phyloP scores from a whole-genome alignment of 2,888 invertebrate species.

The Tipula confusa region DNA sequence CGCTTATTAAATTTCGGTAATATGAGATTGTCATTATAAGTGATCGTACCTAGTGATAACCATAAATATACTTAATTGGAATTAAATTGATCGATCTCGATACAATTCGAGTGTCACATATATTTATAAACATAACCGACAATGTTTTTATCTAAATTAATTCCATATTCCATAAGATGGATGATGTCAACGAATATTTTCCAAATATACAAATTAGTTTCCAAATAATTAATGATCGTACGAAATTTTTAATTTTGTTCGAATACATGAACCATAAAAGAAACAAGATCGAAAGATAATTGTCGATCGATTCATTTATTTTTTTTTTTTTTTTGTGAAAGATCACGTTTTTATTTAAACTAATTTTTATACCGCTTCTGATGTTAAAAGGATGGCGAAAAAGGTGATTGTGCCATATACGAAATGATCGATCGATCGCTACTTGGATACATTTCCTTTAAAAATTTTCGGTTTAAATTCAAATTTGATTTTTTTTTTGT shows the following conservation, averaged over 20 bases:
- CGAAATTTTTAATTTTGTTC: neutral
- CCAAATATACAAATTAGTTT: neutral
- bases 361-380: neutral
- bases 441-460: no score
- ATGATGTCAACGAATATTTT: neutral
- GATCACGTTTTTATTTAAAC: neutral
- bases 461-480: neutral
- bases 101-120: neutral
- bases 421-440: no score
- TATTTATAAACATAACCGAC: neutral
- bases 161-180: neutral
- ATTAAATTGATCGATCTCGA: neutral
- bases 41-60: neutral
- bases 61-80: neutral
- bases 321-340: neutral
- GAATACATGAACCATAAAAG: neutral
- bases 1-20: no score
- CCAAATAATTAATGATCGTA: neutral
- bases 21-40: no score
- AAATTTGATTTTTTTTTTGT: neutral
- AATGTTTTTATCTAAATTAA: neutral
- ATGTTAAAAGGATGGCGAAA: neutral
- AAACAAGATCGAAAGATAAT: neutral
- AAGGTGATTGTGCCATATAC: no score
- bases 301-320: neutral